Conservation (phyloP, 2,888 invertebrate species). For the Chydorus sphaericus region DNA sequence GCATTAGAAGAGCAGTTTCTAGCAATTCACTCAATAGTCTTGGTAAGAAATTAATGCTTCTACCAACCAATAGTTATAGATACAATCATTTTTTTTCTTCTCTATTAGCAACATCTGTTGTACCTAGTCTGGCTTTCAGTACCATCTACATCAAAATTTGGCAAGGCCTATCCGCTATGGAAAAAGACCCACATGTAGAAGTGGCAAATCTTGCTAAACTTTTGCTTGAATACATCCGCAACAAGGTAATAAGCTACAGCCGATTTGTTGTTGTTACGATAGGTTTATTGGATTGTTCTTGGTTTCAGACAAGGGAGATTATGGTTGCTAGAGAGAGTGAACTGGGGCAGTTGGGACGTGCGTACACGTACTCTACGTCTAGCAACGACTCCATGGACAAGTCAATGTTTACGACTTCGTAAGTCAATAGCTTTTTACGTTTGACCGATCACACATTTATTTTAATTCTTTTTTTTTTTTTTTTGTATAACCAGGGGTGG, state of each 20-base stretch:
- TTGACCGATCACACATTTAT: neutral
- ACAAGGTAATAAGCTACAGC: conserved; percentile 40
- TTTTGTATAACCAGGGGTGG: neutral
- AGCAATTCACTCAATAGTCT: conserved; percentile 13
- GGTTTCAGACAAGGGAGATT: neutral
- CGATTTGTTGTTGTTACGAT: neutral
- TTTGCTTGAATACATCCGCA: conserved; percentile 60
- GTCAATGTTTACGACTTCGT: neutral
- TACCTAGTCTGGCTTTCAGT: conserved; percentile 41
- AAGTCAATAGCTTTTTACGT: no score
- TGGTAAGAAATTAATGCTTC: neutral
- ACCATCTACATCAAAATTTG: conserved; percentile 82
- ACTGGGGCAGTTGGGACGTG: neutral
- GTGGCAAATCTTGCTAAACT: conserved; percentile 63
- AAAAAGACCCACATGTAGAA: conserved; percentile 74
- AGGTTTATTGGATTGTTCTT: neutral
- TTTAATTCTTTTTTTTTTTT: neutral
- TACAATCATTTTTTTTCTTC: neutral
- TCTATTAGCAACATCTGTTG: conserved; percentile 11
- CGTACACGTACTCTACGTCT: neutral
- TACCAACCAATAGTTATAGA: neutral
- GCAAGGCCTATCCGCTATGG: conserved; percentile 59
- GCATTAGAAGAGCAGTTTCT: conserved; percentile 15
- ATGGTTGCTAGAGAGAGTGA: neutral
- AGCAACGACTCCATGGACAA: conserved; percentile 6